Conservation (phyloP, 2,888 invertebrate species). For the Axea sp. region DNA sequence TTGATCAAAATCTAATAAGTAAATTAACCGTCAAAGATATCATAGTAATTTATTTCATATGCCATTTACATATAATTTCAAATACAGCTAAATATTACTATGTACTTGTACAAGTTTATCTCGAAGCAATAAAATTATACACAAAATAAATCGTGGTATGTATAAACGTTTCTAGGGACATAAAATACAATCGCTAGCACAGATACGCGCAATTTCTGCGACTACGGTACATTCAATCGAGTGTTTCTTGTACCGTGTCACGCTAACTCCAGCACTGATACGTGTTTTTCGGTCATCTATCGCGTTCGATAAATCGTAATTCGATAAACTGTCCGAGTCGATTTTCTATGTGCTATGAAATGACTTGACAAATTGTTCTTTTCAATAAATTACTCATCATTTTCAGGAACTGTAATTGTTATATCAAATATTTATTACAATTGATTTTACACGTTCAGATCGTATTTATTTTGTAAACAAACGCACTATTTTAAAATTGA, state of each 20-base stretch:
- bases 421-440: conserved; percentile 5
- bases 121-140: conserved; percentile 12
- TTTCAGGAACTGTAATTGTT: conserved; percentile 23
- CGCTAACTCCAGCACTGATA: conserved; percentile 13
- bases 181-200: conserved; percentile 16
- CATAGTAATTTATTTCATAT: too few relatives aligned
- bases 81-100: too few relatives aligned
- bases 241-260: conserved; percentile 25
- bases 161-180: conserved; percentile 8
- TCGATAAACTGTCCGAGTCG: conserved; percentile 31
- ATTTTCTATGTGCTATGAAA: conserved; percentile 6
- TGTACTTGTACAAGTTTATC: conserved; percentile 3
- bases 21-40: too few relatives aligned
- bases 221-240: conserved; percentile 22
- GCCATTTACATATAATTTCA: too few relatives aligned
- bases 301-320: conserved; percentile 45
- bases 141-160: not conserved
- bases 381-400: conserved; percentile 26
- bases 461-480: too few relatives aligned
- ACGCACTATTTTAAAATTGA: too few relatives aligned
- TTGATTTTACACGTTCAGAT: conserved; percentile 1
- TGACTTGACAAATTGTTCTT: conserved; percentile 41
- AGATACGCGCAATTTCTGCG: conserved; percentile 31
- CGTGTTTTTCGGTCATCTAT: conserved; percentile 45
- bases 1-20: too few relatives aligned